Evolutionary conservation across 2,797 vertebrate genomes (phyloP), one percentile per base, ranked within the genome.

Genomic region (Schizothorax lantsangensis): DNA sequence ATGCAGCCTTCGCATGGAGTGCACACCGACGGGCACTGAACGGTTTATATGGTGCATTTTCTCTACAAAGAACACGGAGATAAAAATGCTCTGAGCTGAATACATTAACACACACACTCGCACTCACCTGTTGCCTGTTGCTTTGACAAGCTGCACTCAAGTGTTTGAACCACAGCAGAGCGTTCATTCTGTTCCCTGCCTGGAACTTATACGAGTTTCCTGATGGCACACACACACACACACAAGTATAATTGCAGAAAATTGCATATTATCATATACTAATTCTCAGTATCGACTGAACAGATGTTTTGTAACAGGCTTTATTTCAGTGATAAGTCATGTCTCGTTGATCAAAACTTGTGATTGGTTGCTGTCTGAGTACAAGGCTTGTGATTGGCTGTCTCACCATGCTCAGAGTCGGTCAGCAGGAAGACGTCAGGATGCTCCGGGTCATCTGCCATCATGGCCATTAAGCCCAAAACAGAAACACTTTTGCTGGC

Each of bases 141-240:
- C 98, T 99, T 95, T 98, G 98, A 95, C 98, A 99, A 90, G 98
- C 98, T 84, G 97, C 95, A 81, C 97, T 99, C 92, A 99, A 93
- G 92, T 99, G 98, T 94, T 99, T 99, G 92, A 98, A 99, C 98
- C 98, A 99, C 43, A 98, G 94, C 95, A 96, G 93, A 38, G 98
- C 98, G 0, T 99, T 99, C 94, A 95, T 97, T 92, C 96, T 95
- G 93, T 95, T 98, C 88, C 98, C 98, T 87, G 98, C 97, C 93
- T 99, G 98, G 93, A 98, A 99, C 94, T 99, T 99, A 90, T 99
- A 99, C 0, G 98, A 99, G 94, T 99, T 99, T 93, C 98, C 98
- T 99, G 89, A 89, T 79, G 36, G 83, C 64, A 83, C 52, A 80
- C 43, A 43, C 59, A 62, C n/a, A 77, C 40, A 40, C 59, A n/a